Conservation (phyloP, 2,113 vertebrate genomes). For the Labeo catla region DNA sequence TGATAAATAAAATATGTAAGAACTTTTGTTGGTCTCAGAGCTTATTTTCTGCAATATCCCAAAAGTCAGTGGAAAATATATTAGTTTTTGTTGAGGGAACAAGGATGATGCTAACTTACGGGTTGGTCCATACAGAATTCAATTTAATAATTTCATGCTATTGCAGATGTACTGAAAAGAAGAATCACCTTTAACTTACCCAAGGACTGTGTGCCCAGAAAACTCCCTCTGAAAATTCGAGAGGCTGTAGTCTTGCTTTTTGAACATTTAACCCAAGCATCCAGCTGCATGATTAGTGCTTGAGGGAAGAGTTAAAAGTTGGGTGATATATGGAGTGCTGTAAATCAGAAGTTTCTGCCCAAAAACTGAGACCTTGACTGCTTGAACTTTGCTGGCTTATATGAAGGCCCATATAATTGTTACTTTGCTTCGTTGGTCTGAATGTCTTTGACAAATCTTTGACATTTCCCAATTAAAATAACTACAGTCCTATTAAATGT, state of each 20-base stretch:
- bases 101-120: neutral
- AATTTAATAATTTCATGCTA: neutral
- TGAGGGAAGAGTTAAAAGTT: slow-evolving; percentile 11
- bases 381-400: slow-evolving; percentile 8
- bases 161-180: neutral
- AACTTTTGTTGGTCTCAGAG: neutral
- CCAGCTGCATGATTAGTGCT: slow-evolving; percentile 11
- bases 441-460: neutral
- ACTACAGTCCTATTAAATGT: neutral
- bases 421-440: neutral
- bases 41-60: neutral
- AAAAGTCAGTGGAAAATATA: too few relatives aligned
- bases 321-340: slow-evolving; percentile 8
- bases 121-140: neutral
- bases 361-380: slow-evolving; percentile 17
- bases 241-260: neutral
- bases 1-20: neutral
- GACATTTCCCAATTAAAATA: neutral
- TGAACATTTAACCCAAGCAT: neutral
- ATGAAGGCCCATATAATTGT: neutral
- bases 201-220: neutral
- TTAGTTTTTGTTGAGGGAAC: neutral
- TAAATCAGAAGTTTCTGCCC: slow-evolving; percentile 9
- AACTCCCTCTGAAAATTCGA: neutral
- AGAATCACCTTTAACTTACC: neutral